Base-by-base conservation (phyloP, 1,140 invertebrate species). In the Ips typographus region DNA sequence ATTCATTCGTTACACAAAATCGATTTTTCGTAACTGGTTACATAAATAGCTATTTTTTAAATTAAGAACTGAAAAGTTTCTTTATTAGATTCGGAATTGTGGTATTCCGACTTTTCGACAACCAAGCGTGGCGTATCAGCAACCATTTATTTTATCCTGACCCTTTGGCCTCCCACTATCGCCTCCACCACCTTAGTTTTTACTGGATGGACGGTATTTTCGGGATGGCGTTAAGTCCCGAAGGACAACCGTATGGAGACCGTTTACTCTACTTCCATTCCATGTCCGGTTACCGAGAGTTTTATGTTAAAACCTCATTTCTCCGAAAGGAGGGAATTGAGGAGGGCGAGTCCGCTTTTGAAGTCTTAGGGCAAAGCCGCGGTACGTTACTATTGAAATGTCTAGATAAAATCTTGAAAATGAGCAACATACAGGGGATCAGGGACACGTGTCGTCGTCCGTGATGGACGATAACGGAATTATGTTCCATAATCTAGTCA, bases 191-290 rank as follows among this genome's bases (percentile, higher is more conserved):
- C 6, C 70, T 92, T 0, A 87, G 88, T 58, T 94, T 92, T 75
- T 88, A 91, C 74, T 94, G 91, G 91, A 85, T 89, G 1, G 92
- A 94, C 74, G 92, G 92, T 1, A 85, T 93, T 22, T 92, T 94
- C 74, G 91, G 90, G 0, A 81, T 93, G 71, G 86, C 90, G 4
- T 73, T 94, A 36, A 87, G 86, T 37, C 88, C 89, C 0, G 61
- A 84, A 0, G 81, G 87, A 57, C 74, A 84, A 3, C 72, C 79
- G 3, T 77, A 73, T 4, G 73, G 79, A 2, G 87, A 91, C 36
- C 81, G 88, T 49, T 82, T 86, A 1, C 72, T 94, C 4, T 93
- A 87, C 71, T 93, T 92, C 75, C 90, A 93, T 80, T 85, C 92
- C 0, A 88, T 94, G 88, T 90, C 90, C 1, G 91, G 91, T 75